Evolutionary conservation across 2,113 vertebrate species (phyloP).

Genomic region (Dipodomys merriami): DNA sequence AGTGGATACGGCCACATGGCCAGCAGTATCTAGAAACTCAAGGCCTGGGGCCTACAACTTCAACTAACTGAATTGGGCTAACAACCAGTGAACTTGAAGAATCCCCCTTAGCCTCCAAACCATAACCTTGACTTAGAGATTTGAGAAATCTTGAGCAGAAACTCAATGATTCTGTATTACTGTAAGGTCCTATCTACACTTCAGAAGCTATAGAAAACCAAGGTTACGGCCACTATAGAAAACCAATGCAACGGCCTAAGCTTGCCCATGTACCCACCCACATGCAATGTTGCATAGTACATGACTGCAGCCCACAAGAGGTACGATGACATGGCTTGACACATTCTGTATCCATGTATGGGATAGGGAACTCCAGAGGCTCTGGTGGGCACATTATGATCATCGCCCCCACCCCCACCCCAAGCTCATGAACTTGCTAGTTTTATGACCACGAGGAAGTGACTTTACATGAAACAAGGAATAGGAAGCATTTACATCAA

Average conservation of each 20-base stretch:
- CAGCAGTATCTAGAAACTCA: neutral
- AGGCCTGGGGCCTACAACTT: neutral
- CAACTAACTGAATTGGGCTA: neutral
- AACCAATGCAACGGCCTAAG: neutral
- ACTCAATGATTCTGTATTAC: neutral
- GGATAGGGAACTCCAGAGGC: rapidly evolving
- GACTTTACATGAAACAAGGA: neutral
- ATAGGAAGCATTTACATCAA: neutral
- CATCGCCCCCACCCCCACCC: rapidly evolving
- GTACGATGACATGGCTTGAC: neutral
- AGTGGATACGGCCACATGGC: neutral
- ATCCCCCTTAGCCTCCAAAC: neutral
- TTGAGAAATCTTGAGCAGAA: neutral
- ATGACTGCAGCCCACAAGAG: neutral
- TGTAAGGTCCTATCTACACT: neutral
- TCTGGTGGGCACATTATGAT: neutral
- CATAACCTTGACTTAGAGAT: neutral
- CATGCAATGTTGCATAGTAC: neutral
- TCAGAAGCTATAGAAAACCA: neutral
- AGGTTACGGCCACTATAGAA: neutral
- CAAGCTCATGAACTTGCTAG: neutral
- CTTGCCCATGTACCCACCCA: no score
- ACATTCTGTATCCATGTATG: rapidly evolving
- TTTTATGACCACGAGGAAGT: neutral
- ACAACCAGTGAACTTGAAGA: neutral